Evolutionary conservation across 2,797 vertebrate species (phyloP), one percentile per base, ranked within the genome.

Genomic region (Megalops cyprinoides): DNA sequence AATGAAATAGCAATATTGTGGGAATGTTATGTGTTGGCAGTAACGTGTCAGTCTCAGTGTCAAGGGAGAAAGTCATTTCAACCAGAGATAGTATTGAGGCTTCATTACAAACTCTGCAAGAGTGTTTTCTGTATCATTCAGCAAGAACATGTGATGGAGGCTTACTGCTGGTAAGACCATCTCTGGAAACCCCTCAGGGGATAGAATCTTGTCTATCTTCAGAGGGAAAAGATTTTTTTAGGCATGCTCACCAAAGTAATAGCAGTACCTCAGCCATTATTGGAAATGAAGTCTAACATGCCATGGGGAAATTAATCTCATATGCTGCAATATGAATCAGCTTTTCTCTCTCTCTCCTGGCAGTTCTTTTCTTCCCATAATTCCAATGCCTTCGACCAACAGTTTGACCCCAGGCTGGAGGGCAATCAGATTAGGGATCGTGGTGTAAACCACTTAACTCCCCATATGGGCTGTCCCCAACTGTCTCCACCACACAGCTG

Each of bases 381-480:
- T 89, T 90, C 81, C 60, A 28, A 77, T 85, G 82, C 79, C 84
- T 84, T 85, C 76, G 81, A 89, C 83, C 82, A 82, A 80, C 78
- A 81, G 84, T 85, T 85, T 89, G 86, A 87, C 67, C 79, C 74
- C 81, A 83, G 74, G 78, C 83, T 82, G 81, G n/a, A 28, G 56
- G 56, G 75, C 49, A 88, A 84, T 84, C 80, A 84, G 48, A 84
- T 84, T 80, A 76, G 77, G 82, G 81, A 86, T 81, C 77, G 83
- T 37, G 76, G 86, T 85, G 83, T 92, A 92, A 93, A 91, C 87
- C 89, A 89, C 89, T 92, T 92, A 91, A 87, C 85, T 49, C 74
- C 82, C 88, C 91, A 90, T 89, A 90, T 89, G 88, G 87, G 80
- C 85, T 53, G 42, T 23, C 49, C 39, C 73, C 58, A 77, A 79